Conservation (phyloP, 2,113 vertebrate species). For the Alethe castanea region DNA sequence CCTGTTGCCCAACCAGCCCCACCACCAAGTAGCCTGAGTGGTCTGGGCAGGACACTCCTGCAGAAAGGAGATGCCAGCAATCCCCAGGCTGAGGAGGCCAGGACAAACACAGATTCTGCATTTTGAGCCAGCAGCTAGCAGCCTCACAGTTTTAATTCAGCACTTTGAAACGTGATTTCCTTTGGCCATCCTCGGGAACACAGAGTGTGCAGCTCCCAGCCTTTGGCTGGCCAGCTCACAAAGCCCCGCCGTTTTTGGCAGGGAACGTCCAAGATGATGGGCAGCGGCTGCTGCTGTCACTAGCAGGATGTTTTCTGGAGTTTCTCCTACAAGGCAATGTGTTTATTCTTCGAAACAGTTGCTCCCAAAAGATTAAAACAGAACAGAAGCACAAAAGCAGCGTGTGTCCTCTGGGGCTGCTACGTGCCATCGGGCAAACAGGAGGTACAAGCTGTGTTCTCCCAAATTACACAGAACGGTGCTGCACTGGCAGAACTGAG, state of each 20-base stretch:
- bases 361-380: conserved; percentile 40
- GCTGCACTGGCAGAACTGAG: not conserved
- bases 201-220: not conserved
- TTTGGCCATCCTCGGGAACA: not conserved
- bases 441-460: not conserved
- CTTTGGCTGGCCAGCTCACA: not conserved
- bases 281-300: conserved; percentile 30
- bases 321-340: not conserved
- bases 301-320: conserved; percentile 3
- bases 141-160: not conserved
- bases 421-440: not conserved
- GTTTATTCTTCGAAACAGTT: conserved; percentile 41
- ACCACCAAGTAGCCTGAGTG: fast-evolving
- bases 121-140: not conserved
- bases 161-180: not conserved
- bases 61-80: not conserved
- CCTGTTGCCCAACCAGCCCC: fast-evolving
- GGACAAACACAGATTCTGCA: not conserved
- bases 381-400: not conserved
- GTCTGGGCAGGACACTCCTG: too few relatives aligned
- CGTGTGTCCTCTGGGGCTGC: not conserved
- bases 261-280: not conserved
- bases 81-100: not conserved
- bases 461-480: not conserved
- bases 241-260: not conserved